These are phyloP conservation scores for Philereme transversata DNA, from an alignment of 2,888 invertebrate genomes.

Conservation along the genomic window DNA sequence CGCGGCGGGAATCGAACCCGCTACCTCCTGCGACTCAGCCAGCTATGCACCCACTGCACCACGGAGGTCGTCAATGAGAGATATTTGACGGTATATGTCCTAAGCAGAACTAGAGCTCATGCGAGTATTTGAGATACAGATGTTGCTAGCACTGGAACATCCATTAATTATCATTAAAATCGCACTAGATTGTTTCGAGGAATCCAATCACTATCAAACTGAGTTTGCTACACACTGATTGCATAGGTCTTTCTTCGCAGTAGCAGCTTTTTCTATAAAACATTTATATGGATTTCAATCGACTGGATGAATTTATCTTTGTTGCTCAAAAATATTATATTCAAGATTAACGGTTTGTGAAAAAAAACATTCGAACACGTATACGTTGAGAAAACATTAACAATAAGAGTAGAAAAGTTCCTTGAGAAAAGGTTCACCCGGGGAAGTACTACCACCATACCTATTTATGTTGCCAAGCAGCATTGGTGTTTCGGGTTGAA, in stretches of 20 bases:
- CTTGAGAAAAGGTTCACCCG: too few species aligned
- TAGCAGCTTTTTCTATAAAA: not conserved
- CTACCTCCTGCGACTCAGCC: too few species aligned
- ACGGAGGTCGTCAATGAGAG: too few species aligned
- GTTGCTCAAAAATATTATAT: constrained; percentile 36
- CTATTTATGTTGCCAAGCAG: too few species aligned
- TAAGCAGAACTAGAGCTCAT: not conserved
- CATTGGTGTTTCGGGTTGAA: too few species aligned
- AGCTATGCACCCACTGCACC: too few species aligned
- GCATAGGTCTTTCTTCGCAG: not conserved
- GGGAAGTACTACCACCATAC: too few species aligned
- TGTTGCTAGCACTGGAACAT: not conserved
- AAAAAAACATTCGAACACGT: constrained; percentile 1
- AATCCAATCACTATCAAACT: not conserved
- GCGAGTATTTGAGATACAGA: not conserved
- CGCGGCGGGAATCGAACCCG: too few species aligned
- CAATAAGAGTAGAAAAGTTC: too few species aligned
- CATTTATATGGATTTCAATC: not conserved
- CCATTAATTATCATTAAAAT: not conserved
- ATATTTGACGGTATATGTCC: not conserved
- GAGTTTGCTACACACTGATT: too few species aligned
- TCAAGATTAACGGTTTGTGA: constrained; percentile 37
- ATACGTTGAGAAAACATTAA: too few species aligned
- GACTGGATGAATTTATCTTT: constrained; percentile 7
- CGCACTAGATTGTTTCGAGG: not conserved